Evolutionary conservation across 2,113 vertebrate species (phyloP).

Genomic region (Platycercus adscitus): DNA sequence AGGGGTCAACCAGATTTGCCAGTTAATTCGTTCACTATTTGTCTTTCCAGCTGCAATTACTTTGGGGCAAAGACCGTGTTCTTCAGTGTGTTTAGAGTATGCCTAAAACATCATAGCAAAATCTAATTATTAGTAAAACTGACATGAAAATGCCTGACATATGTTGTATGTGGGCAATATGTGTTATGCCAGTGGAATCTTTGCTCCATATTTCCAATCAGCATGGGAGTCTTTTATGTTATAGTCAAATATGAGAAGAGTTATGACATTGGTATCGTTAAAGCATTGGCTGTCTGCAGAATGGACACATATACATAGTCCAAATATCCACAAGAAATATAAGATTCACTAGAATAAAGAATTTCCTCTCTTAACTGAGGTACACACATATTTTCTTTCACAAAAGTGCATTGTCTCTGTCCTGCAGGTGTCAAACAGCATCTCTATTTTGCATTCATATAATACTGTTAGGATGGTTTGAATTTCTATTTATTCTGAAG

Average conservation of each 20-base stretch:
- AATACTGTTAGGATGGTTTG: not conserved
- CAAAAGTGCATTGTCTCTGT: not conserved
- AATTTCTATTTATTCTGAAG: conserved; percentile 10
- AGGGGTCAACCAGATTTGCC: not conserved
- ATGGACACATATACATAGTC: not conserved
- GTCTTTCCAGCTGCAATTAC: conserved; percentile 12
- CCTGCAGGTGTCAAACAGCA: not conserved
- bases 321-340: not conserved
- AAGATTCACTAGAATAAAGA: not conserved
- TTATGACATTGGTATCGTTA: not conserved
- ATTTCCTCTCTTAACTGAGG: not conserved
- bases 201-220: not conserved
- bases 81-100: not conserved
- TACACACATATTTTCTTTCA: not conserved
- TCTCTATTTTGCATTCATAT: not conserved
- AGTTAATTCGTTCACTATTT: conserved; percentile 7
- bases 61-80: not conserved
- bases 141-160: not conserved
- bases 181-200: not conserved
- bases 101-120: not conserved
- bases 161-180: not conserved
- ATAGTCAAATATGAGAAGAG: not conserved
- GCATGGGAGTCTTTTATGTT: not conserved
- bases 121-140: conserved; percentile 16
- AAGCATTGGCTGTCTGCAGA: not conserved